These are phyloP conservation scores for Trogon melanurus DNA, from an alignment of 2,113 vertebrate species.

Conservation along the genomic window DNA sequence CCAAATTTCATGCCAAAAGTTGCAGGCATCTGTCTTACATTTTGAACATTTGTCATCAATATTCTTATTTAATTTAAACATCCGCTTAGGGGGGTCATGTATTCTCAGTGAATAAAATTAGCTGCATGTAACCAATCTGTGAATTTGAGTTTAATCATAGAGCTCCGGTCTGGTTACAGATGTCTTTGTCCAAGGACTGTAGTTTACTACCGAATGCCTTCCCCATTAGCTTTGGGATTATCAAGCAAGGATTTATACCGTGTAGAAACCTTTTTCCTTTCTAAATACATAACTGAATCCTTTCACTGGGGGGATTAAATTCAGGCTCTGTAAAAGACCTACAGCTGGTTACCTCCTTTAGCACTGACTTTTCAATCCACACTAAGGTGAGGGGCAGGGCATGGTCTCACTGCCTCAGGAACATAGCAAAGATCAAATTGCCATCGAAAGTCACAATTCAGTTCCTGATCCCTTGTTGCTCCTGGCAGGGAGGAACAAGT, in stretches of 20 bases:
- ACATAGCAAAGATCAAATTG: slow-evolving; percentile 30
- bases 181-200: slow-evolving; percentile 63
- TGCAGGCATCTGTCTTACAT: slow-evolving; percentile 69
- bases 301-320: slow-evolving; percentile 67
- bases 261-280: slow-evolving; percentile 64
- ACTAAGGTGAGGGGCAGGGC: slow-evolving; percentile 65
- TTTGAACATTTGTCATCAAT: slow-evolving; percentile 74
- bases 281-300: slow-evolving; percentile 61
- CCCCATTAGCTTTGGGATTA: slow-evolving; percentile 63
- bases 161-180: slow-evolving; percentile 69
- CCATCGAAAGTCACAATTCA: slow-evolving; percentile 37
- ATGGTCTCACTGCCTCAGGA: slow-evolving; percentile 37
- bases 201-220: slow-evolving; percentile 67
- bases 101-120: slow-evolving; percentile 72
- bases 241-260: slow-evolving; percentile 63
- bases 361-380: slow-evolving; percentile 40
- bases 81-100: slow-evolving; percentile 66
- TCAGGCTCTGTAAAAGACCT: slow-evolving; percentile 59
- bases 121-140: slow-evolving; percentile 69
- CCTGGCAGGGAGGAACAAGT: neutral
- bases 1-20: slow-evolving; percentile 72
- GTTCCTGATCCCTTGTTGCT: slow-evolving; percentile 1
- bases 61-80: slow-evolving; percentile 73
- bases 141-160: slow-evolving; percentile 70
- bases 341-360: slow-evolving; percentile 67